phyloP scores from a whole-genome alignment of 2,888 invertebrate species.

The Chaetogeoica ovagalla region DNA sequence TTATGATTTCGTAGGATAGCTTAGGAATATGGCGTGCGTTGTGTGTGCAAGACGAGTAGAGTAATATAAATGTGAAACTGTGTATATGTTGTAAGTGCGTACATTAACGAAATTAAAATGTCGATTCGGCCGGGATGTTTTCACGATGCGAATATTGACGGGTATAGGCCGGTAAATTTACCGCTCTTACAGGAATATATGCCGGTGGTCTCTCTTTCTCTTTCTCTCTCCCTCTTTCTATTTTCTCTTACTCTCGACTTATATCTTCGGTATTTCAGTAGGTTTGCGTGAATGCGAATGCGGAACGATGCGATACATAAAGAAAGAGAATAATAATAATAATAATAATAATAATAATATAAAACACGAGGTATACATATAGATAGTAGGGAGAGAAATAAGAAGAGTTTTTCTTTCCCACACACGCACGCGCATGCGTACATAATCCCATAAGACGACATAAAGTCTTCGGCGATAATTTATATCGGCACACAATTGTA shows the following conservation, averaged over 20 bases:
- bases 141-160: slow-evolving; percentile 20
- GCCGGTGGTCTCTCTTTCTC: not conserved
- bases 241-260: not conserved
- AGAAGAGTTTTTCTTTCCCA: slow-evolving; percentile 38
- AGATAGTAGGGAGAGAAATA: not conserved
- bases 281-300: not conserved
- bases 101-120: slow-evolving; percentile 41
- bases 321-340: not conserved
- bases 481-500: slow-evolving; percentile 40
- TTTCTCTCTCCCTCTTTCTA: not conserved
- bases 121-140: slow-evolving; percentile 4
- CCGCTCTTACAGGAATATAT: not conserved
- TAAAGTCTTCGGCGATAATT: slow-evolving; percentile 47
- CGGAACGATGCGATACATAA: not conserved
- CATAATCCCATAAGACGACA: slow-evolving; percentile 44
- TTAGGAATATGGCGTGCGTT: no score
- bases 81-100: not conserved
- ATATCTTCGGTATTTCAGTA: not conserved
- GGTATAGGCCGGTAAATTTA: slow-evolving; percentile 29
- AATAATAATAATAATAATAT: no score
- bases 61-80: not conserved
- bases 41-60: not conserved
- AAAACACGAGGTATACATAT: slow-evolving; percentile 1
- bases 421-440: not conserved
- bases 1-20: not conserved